These are phyloP conservation scores for Colistium nudipinnis DNA, from an alignment of 2,113 vertebrate species.

Conservation along the genomic window DNA sequence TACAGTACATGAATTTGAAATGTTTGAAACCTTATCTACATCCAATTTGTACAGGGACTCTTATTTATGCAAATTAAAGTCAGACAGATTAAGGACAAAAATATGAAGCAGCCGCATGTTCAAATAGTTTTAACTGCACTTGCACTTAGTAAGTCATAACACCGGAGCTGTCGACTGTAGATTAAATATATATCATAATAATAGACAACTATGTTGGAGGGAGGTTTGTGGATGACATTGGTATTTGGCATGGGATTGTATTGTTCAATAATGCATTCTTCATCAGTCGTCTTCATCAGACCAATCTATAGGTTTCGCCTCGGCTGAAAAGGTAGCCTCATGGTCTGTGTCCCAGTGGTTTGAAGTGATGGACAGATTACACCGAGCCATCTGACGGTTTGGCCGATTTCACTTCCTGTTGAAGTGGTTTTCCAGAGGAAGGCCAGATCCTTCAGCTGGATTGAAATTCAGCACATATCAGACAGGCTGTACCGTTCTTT, in stretches of 20 bases:
- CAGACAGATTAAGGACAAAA: too few species aligned
- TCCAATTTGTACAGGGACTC: too few species aligned
- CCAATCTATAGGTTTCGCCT: not conserved
- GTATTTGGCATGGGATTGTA: not conserved
- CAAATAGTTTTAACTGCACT: too few species aligned
- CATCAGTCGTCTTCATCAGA: not conserved
- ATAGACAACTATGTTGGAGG: too few species aligned
- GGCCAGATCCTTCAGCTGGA: not conserved
- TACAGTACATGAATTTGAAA: too few species aligned
- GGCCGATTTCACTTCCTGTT: constrained; percentile 14
- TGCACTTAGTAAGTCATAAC: too few species aligned
- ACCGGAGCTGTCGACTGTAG: not conserved
- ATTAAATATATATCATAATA: too few species aligned
- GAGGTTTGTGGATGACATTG: not conserved
- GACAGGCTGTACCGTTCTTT: not conserved
- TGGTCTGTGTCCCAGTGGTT: not conserved
- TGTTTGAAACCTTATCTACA: too few species aligned
- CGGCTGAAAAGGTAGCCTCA: not conserved
- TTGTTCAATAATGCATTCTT: not conserved
- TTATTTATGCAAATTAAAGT: too few species aligned
- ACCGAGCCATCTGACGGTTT: not conserved
- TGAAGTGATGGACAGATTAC: constrained; percentile 17
- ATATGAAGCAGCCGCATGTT: too few species aligned
- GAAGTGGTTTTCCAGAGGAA: constrained; percentile 1
- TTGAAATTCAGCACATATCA: constrained; percentile 4